phyloP scores from a whole-genome alignment of 2,113 vertebrate species.

The Zeus faber region DNA sequence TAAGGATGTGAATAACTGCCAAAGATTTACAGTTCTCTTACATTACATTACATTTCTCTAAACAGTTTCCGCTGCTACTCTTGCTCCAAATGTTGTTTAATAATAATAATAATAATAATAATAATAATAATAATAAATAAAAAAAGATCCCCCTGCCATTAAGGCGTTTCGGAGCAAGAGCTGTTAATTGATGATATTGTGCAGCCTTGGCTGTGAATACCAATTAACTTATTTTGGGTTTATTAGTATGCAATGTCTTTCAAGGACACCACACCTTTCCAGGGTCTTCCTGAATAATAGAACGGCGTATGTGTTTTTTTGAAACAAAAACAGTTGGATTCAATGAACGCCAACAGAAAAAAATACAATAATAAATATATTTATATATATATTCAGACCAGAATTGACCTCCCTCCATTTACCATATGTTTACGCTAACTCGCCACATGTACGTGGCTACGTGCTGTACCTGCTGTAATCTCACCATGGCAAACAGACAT shows the following conservation, averaged over 20 bases:
- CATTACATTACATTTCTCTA: no score
- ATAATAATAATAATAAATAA: no score
- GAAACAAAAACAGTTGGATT: not conserved
- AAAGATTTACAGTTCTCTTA: constrained; percentile 29
- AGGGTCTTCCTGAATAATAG: not conserved
- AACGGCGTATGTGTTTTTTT: not conserved
- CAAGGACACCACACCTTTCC: constrained; percentile 3
- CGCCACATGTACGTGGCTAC: no score
- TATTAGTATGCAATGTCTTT: constrained; percentile 6
- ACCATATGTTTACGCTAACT: no score
- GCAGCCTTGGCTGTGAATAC: constrained; percentile 2
- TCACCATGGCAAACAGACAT: no score
- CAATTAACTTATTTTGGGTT: constrained; percentile 5
- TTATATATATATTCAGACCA: no score
- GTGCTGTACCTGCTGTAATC: no score
- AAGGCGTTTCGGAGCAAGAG: not conserved
- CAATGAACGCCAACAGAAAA: not conserved
- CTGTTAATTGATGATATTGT: constrained; percentile 1
- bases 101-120: no score
- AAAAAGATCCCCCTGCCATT: not conserved
- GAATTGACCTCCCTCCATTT: no score
- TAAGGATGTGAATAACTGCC: constrained; percentile 30
- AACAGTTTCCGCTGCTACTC: constrained; percentile 21
- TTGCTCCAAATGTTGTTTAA: constrained; percentile 6
- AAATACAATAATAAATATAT: no score